phyloP scores from a whole-genome alignment of 2,797 vertebrate species.

The Scolopax bukidnonensis region DNA sequence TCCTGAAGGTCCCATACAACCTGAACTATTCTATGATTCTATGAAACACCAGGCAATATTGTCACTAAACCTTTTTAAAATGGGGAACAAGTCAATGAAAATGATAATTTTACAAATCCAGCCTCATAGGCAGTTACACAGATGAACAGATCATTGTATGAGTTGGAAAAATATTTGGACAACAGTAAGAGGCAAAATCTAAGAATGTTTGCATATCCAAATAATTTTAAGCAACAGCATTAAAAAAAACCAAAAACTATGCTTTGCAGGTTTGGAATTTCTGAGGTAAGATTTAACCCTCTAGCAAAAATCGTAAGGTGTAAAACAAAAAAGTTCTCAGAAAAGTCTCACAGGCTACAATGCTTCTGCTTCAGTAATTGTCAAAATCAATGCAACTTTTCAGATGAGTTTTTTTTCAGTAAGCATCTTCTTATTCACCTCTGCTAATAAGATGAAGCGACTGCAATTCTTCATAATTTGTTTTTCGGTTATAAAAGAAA shows the following conservation, averaged over 20 bases:
- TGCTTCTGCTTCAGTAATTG: background rate
- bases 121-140: background rate
- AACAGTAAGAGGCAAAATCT: background rate
- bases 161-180: background rate
- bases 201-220: background rate
- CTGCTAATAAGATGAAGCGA: background rate
- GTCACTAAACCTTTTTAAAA: background rate
- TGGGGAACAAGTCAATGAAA: background rate
- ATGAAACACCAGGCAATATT: background rate
- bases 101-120: background rate
- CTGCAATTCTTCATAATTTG: background rate
- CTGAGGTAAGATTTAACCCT: background rate
- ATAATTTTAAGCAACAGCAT: background rate
- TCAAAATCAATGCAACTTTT: background rate
- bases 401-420: conserved; percentile 4
- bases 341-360: background rate
- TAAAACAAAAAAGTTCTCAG: background rate
- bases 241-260: background rate
- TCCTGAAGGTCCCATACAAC: too few relatives aligned
- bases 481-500: background rate
- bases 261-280: background rate
- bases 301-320: background rate
- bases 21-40: too few relatives aligned
- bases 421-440: conserved; percentile 25
- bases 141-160: background rate